These are phyloP conservation scores for Liasis olivaceus DNA, from an alignment of 2,797 vertebrate species.

Conservation along the genomic window DNA sequence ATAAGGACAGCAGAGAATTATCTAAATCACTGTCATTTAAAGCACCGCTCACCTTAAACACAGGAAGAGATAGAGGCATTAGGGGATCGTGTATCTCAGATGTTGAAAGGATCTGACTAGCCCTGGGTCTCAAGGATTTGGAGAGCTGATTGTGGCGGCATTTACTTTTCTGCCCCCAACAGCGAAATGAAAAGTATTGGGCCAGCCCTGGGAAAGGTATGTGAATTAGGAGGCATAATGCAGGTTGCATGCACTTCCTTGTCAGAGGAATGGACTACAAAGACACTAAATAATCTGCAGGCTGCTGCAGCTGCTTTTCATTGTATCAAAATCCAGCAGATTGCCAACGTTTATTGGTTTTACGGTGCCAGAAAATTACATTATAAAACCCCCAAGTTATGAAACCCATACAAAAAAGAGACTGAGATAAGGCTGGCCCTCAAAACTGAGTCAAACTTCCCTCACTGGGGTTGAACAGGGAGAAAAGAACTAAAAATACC, in stretches of 20 bases:
- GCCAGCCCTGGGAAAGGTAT: not conserved
- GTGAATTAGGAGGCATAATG: not conserved
- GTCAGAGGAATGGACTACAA: not conserved
- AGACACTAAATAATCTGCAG: not conserved
- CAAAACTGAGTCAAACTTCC: not conserved
- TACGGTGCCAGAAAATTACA: constrained; percentile 24
- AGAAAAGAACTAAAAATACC: not conserved
- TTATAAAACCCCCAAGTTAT: constrained; percentile 4
- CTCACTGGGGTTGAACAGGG: not conserved
- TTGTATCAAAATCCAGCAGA: constrained; percentile 27
- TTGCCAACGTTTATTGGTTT: constrained; percentile 35
- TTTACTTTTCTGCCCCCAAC: not conserved
- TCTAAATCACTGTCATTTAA: not conserved
- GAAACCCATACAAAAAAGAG: constrained; percentile 20
- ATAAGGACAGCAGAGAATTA: not conserved
- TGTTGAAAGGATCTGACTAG: not conserved
- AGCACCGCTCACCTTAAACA: not conserved
- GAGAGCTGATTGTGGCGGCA: not conserved
- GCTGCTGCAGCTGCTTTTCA: not conserved
- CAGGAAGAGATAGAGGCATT: not conserved
- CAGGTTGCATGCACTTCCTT: not conserved
- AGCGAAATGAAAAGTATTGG: not conserved
- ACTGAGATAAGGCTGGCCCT: not conserved
- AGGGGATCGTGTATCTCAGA: not conserved
- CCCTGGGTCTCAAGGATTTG: not conserved